A percentile compares a stretch with the other conserved stretches of the same genome.
Evolutionary conservation across 2,113 vertebrate genomes (phyloP).

Genomic region (Collichthys lucidus): DNA sequence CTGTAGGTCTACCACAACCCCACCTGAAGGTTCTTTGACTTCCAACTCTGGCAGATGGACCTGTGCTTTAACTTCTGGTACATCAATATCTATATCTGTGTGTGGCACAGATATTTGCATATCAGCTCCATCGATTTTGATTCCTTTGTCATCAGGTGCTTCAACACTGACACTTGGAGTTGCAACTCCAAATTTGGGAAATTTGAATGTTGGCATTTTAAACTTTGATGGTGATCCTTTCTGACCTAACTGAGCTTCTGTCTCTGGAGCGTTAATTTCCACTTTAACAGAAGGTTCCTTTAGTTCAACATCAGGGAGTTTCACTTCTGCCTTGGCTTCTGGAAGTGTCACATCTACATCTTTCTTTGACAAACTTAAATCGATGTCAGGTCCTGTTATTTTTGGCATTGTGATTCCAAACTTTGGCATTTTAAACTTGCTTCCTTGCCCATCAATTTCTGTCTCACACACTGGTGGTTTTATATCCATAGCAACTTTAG

Average conservation of each 20-base stretch:
- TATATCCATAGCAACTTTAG: background rate
- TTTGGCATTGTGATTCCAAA: conserved; percentile 45
- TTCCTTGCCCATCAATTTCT: conserved; percentile 1
- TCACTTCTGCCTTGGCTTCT: conserved; percentile 36
- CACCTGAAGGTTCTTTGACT: conserved; percentile 20
- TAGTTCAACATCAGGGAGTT: conserved; percentile 24
- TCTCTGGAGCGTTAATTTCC: conserved; percentile 39
- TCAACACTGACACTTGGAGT: conserved; percentile 14
- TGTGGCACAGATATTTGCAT: background rate
- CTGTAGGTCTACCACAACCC: conserved; percentile 44
- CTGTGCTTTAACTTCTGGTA: conserved; percentile 35
- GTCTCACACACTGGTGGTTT: background rate
- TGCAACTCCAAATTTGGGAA: conserved; percentile 53
- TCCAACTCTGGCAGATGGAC: conserved; percentile 34
- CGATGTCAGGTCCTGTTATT: conserved; percentile 38
- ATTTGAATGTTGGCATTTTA: conserved; percentile 60
- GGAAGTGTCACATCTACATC: conserved; percentile 27
- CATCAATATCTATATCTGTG: conserved; percentile 5
- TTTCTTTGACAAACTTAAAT: conserved; percentile 49
- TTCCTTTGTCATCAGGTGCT: conserved; percentile 27
- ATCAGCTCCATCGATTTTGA: conserved; percentile 41
- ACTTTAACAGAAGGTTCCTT: conserved; percentile 37
- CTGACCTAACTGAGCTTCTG: conserved; percentile 1
- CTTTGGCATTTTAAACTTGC: conserved; percentile 56
- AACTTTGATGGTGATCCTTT: conserved; percentile 60